These are phyloP conservation scores for Pipra filicauda DNA, from an alignment of 2,113 vertebrate genomes.

Conservation along the genomic window DNA sequence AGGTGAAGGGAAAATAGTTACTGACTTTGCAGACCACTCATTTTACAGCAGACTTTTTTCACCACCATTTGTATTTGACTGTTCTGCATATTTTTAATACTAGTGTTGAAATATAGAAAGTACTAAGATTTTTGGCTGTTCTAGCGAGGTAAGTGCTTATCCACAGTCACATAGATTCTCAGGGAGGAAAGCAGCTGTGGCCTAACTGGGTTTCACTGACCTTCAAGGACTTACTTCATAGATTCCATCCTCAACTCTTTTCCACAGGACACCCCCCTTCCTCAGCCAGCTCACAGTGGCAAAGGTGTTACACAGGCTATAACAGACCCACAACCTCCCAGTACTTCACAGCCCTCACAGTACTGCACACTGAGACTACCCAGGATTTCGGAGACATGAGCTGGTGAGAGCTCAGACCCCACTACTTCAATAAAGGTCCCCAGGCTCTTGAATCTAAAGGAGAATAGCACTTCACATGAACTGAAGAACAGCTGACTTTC, in stretches of 20 bases:
- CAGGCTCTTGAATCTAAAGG: slow-evolving; percentile 29
- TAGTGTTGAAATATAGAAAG: background rate
- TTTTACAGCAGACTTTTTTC: background rate
- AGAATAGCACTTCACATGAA: slow-evolving; percentile 29
- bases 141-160: background rate
- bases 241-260: background rate
- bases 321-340: background rate
- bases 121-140: background rate
- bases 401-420: slow-evolving; percentile 19
- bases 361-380: slow-evolving; percentile 17
- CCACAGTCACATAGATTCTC: background rate
- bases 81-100: background rate
- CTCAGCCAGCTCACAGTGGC: background rate
- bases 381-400: background rate
- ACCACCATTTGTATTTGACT: background rate
- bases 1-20: background rate
- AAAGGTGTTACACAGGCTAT: background rate
- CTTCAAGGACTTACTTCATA: background rate
- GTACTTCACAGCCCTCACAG: slow-evolving; percentile 3
- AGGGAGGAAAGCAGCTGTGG: background rate
- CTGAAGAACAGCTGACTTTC: slow-evolving; percentile 33
- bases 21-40: background rate
- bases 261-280: background rate
- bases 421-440: slow-evolving; percentile 50
- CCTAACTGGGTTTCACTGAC: background rate